phyloP scores from a whole-genome alignment of 1,140 invertebrate species.

The Globodera rostochiensis region DNA sequence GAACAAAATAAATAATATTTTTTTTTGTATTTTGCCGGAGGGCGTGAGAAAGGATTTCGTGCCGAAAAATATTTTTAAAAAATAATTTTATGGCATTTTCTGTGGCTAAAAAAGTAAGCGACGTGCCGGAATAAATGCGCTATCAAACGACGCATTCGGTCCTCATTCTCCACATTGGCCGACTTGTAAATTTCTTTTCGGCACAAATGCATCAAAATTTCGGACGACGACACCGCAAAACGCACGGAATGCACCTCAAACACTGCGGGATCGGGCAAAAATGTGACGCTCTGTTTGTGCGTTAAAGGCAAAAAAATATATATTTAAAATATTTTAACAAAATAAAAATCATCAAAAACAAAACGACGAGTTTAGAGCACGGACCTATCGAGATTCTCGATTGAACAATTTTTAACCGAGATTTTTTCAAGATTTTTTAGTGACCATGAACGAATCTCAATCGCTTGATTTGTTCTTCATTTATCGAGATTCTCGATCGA shows the following conservation, averaged over 20 bases:
- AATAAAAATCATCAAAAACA: background rate
- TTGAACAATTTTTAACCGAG: too few species aligned
- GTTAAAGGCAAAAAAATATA: background rate
- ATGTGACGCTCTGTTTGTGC: background rate
- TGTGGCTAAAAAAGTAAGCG: background rate
- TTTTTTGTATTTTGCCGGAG: too few species aligned
- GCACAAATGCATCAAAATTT: slow-evolving; percentile 7
- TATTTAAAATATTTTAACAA: background rate
- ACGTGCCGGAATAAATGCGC: background rate
- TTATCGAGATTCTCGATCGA: too few species aligned
- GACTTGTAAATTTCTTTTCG: slow-evolving; percentile 7
- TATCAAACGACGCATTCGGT: background rate
- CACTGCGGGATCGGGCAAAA: slow-evolving; percentile 1
- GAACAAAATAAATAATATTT: background rate
- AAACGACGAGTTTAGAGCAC: too few species aligned
- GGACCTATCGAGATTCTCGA: too few species aligned
- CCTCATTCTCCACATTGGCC: slow-evolving; percentile 11
- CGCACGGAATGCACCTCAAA: background rate
- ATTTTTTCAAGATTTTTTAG: too few species aligned
- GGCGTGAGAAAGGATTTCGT: too few species aligned
- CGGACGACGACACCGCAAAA: background rate
- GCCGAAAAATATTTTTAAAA: too few species aligned
- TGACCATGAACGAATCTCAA: too few species aligned
- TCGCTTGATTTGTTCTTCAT: too few species aligned
- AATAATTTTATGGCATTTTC: background rate